Conservation (phyloP, 2,797 vertebrate species). For the Hyperoplus immaculatus region DNA sequence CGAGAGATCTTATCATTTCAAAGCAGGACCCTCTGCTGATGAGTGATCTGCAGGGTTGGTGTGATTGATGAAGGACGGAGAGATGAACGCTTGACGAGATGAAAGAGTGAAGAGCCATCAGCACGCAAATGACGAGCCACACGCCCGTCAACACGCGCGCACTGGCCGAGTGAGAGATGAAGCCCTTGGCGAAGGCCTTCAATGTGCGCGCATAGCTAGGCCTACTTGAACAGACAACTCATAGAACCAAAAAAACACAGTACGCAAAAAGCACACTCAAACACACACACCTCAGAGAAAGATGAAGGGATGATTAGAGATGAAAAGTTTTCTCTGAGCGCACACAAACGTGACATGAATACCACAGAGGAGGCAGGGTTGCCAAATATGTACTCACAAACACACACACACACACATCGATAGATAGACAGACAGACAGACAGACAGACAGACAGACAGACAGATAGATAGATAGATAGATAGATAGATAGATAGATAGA, state of each 20-base stretch:
- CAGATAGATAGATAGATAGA: constrained; percentile 12
- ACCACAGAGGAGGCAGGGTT: constrained; percentile 35
- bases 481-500: constrained; percentile 6
- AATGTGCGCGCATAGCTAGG: constrained; percentile 28
- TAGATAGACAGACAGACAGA: constrained; percentile 6
- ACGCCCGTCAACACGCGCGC: constrained; percentile 18
- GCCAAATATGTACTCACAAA: constrained; percentile 18
- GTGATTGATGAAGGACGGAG: constrained; percentile 80
- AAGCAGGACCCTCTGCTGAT: constrained; percentile 67
- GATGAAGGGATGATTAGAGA: constrained; percentile 76
- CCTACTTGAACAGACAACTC: constrained; percentile 42
- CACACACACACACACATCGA: constrained; percentile 24
- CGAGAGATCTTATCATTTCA: constrained; percentile 76
- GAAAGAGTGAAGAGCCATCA: constrained; percentile 78
- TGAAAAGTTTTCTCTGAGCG: constrained; percentile 70
- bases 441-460: constrained; percentile 7
- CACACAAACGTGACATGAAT: constrained; percentile 67
- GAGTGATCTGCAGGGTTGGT: constrained; percentile 69
- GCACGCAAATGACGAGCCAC: constrained; percentile 33
- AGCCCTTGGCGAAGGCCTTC: constrained; percentile 49
- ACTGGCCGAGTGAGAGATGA: constrained; percentile 31
- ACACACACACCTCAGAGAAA: constrained; percentile 61
- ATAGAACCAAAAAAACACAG: constrained; percentile 37
- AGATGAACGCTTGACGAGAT: constrained; percentile 82
- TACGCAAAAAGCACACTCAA: constrained; percentile 40